Evolutionary conservation across 2,797 vertebrate species (phyloP), one percentile per base, ranked within the genome.

Genomic region (Helostoma temminkii): DNA sequence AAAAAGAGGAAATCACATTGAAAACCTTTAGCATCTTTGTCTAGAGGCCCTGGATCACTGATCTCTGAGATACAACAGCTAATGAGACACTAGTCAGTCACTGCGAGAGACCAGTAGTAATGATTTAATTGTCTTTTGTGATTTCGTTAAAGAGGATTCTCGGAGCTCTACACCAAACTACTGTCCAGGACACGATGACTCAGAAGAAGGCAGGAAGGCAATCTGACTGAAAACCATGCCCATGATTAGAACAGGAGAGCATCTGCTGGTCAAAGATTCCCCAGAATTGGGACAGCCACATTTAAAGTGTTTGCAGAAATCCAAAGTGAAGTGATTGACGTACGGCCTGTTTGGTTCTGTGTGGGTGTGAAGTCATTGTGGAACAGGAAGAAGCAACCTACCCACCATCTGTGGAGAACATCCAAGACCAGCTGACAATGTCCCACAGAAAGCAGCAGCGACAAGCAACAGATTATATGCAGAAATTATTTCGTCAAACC

Each of bases 371-470:
- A 60, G 76, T 80, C 42, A 85, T 48, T 73, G 55, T 67, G 58
- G 62, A 79, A 66, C 39, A 68, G 71, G 28, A 78, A 80, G 71
- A 74, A 53, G 50, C 88, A 88, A 86, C 85, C 88, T 81, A 88
- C 86, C 81, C 76, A 79, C 89, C 89, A 87, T 88, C 86, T 89
- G 85, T 66, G 62, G 49, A 41, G 34, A 79, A 43, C 64, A 61
- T 84, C 68, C 75, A 78, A 54, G 28, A 78, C 72, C 82, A 88
- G 78, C 79, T 86, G 88, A 87, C 79, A 70, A 65, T 45, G 28
- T 69, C 56, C 68, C 66, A 61, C 64, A 76, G 55, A 74, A 48
- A 63, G 8, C 61, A 53, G 30, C 48, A 45, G 16, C 47, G 55
- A 56, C 64, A 68, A 81, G 73, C 53, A 85, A 76, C 58, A 75